A percentile compares a stretch with the other conserved stretches of the same genome.
phyloP scores from a whole-genome alignment of 2,888 invertebrate genomes.

The Cataglyphis altisquamis region DNA sequence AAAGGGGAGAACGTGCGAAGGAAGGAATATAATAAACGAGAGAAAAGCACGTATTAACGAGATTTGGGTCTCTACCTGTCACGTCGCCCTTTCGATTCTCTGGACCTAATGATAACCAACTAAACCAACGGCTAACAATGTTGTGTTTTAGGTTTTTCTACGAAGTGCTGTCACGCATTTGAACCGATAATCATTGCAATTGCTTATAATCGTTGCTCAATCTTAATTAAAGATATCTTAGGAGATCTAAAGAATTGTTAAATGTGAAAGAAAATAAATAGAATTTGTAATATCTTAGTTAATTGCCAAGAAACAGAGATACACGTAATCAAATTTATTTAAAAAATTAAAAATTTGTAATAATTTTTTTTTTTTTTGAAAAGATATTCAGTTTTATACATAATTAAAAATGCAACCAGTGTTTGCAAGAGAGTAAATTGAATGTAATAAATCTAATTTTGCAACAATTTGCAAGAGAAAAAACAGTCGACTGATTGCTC shows the following conservation, averaged over 20 bases:
- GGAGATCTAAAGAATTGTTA: not conserved
- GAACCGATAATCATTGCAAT: not conserved
- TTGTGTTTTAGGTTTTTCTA: not conserved
- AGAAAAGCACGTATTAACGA: constrained; percentile 26
- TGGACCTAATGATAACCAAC: not conserved
- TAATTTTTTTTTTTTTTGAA: not conserved
- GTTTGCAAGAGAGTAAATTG: not conserved
- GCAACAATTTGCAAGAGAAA: not conserved
- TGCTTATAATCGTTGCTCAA: not conserved
- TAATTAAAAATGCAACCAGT: constrained; percentile 5
- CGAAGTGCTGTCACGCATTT: constrained; percentile 1
- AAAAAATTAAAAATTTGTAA: not conserved
- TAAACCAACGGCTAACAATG: constrained; percentile 5
- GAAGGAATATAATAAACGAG: constrained; percentile 39
- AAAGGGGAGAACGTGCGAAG: constrained; percentile 4
- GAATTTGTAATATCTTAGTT: not conserved
- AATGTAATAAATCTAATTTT: not conserved
- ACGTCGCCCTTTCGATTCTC: not conserved
- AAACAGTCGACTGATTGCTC: not conserved
- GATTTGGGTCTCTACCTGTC: constrained; percentile 40
- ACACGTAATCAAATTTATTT: not conserved
- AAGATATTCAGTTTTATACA: not conserved
- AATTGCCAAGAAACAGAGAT: not conserved
- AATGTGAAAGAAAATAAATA: not conserved
- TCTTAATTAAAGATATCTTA: not conserved